These are phyloP conservation scores for Macaria notata DNA, from an alignment of 2,888 invertebrate genomes.

Conservation along the genomic window DNA sequence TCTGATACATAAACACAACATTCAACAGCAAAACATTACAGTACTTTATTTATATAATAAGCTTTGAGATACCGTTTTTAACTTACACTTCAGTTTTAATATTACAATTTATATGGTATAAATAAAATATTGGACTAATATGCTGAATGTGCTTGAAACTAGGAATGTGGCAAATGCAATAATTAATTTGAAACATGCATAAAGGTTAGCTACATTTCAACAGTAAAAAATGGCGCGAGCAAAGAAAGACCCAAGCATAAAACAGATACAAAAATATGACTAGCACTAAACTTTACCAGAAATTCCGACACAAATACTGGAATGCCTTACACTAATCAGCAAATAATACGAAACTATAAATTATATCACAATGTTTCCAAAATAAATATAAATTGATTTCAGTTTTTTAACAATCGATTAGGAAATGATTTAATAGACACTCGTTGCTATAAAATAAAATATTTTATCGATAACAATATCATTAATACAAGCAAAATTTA, in stretches of 20 bases:
- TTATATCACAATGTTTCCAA: conserved; percentile 31
- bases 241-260: conserved; percentile 33
- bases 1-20: too few relatives aligned
- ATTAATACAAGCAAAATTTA: conserved; percentile 34
- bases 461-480: conserved; percentile 10
- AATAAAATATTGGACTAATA: background rate
- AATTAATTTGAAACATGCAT: conserved; percentile 6
- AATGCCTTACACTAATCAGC: conserved; percentile 21
- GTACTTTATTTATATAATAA: too few relatives aligned
- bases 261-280: conserved; percentile 56
- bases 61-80: too few relatives aligned
- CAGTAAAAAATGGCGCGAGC: conserved; percentile 22
- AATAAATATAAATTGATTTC: conserved; percentile 7
- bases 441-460: conserved; percentile 6
- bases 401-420: conserved; percentile 1
- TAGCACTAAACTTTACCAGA: conserved; percentile 48
- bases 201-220: conserved; percentile 21
- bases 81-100: too few relatives aligned
- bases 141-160: conserved; percentile 29
- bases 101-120: too few relatives aligned
- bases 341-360: conserved; percentile 23
- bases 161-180: conserved; percentile 62
- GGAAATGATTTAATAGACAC: conserved; percentile 5
- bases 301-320: conserved; percentile 41
- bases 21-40: too few relatives aligned